Conservation (phyloP, 2,888 invertebrate genomes). For the Lobophora halterata region DNA sequence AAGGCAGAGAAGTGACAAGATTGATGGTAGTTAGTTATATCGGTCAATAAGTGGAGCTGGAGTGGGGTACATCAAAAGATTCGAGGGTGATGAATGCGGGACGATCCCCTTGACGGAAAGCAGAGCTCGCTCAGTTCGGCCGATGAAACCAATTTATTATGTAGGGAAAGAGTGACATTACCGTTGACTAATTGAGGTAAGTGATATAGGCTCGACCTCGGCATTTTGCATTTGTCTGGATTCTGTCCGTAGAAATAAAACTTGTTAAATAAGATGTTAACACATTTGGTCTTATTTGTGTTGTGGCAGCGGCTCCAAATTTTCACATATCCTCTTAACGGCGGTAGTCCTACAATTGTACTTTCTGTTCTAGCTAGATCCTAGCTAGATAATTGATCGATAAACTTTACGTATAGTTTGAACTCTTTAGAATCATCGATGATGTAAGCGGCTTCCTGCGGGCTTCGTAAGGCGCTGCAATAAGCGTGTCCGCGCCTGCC, state of each 20-base stretch:
- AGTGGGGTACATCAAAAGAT: slow-evolving; percentile 63
- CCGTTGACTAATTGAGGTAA: slow-evolving; percentile 29
- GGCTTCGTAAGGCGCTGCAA: slow-evolving; percentile 50
- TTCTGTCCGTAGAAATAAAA: no score
- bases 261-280: no score
- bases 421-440: slow-evolving; percentile 54
- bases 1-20: slow-evolving; percentile 62
- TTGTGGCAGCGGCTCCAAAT: no score
- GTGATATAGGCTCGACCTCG: slow-evolving; percentile 15
- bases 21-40: slow-evolving; percentile 50
- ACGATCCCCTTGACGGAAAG: slow-evolving; percentile 55
- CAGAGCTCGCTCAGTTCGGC: slow-evolving; percentile 49
- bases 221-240: slow-evolving; percentile 16
- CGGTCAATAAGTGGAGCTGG: slow-evolving; percentile 47
- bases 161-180: slow-evolving; percentile 38
- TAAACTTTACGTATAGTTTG: no score
- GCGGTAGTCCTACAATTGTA: no score
- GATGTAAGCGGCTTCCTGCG: slow-evolving; percentile 75
- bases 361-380: no score
- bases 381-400: no score
- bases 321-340: no score
- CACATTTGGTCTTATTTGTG: no score
- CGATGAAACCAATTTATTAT: slow-evolving; percentile 48
- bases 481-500: slow-evolving; percentile 58
- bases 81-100: slow-evolving; percentile 56